These are phyloP conservation scores for Pseudomyrmex dendroicus DNA, from an alignment of 1,140 invertebrate species.

Conservation along the genomic window DNA sequence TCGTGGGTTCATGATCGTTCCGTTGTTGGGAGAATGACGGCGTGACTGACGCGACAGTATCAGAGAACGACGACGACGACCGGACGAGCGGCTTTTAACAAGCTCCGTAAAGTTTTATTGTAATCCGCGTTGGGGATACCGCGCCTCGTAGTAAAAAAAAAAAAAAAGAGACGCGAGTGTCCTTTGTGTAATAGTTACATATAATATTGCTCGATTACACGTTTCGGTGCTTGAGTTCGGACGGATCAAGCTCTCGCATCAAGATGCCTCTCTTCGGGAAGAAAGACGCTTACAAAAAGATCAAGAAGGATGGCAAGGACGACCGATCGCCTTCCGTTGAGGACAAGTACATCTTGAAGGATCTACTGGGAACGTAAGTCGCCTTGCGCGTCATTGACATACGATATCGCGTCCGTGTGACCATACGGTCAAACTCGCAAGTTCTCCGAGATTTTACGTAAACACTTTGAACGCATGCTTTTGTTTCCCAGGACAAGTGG, in stretches of 20 bases:
- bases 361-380: constrained; percentile 94
- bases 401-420: not conserved
- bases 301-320: constrained; percentile 92
- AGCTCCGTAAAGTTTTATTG: not conserved
- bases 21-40: constrained; percentile 55
- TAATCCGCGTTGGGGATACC: not conserved
- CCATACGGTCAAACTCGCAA: no score
- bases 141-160: no score
- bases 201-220: not conserved
- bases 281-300: constrained; percentile 93
- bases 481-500: no score
- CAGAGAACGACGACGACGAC: constrained; percentile 28
- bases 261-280: constrained; percentile 95
- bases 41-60: constrained; percentile 46
- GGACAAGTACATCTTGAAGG: constrained; percentile 95
- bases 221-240: not conserved
- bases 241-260: not conserved
- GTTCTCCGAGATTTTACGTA: no score
- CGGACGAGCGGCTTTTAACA: constrained; percentile 7
- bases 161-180: not conserved
- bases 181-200: not conserved
- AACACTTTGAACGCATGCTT: no score
- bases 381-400: not conserved
- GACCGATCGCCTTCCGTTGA: constrained; percentile 93
- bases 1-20: constrained; percentile 66